These are phyloP conservation scores for Rutilus rutilus DNA, from an alignment of 2,113 vertebrate species.

Conservation along the genomic window DNA sequence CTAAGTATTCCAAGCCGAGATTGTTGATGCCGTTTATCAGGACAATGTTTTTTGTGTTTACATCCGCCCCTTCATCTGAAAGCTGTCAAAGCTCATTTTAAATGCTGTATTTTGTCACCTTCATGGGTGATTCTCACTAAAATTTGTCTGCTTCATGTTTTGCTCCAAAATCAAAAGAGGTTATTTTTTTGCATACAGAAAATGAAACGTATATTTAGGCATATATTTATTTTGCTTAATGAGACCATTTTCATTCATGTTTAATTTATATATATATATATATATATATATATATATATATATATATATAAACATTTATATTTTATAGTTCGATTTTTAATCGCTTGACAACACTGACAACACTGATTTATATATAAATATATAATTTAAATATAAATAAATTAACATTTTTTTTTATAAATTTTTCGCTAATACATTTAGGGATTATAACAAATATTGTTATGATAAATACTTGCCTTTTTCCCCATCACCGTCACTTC, in stretches of 20 bases:
- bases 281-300: too few species aligned
- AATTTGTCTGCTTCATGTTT: background rate
- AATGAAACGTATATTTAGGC: background rate
- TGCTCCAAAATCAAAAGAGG: background rate
- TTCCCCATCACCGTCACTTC: background rate
- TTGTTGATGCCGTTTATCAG: constrained; percentile 27
- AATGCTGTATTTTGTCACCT: background rate
- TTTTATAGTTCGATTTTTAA: too few species aligned
- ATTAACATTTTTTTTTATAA: too few species aligned
- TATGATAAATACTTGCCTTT: background rate
- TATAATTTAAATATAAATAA: too few species aligned
- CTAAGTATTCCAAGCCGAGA: background rate
- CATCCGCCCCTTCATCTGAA: background rate
- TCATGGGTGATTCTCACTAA: background rate
- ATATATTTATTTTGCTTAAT: background rate
- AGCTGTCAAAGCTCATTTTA: background rate
- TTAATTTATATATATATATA: too few species aligned
- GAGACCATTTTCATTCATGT: background rate
- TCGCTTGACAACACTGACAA: too few species aligned
- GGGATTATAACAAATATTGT: too few species aligned
- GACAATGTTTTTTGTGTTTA: constrained; percentile 16
- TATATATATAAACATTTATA: too few species aligned
- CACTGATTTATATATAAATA: too few species aligned
- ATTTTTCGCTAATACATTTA: too few species aligned
- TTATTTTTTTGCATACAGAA: background rate